Conservation (phyloP, 1,140 invertebrate genomes). For the Caenorhabditis brenneri region DNA sequence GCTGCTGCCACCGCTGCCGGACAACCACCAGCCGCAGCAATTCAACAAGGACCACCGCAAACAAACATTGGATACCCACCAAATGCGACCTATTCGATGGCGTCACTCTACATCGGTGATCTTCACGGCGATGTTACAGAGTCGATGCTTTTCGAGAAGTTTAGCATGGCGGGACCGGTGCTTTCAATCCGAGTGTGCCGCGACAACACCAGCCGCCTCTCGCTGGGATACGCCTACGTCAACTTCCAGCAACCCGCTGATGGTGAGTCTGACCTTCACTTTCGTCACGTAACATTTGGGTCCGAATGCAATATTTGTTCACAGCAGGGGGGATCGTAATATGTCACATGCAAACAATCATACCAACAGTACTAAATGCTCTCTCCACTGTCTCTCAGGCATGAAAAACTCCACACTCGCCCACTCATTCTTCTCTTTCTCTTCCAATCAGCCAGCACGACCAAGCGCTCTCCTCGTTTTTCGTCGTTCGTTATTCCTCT, state of each 20-base stretch:
- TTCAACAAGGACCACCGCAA: background rate
- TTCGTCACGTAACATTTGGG: too few species aligned
- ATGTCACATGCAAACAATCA: too few species aligned
- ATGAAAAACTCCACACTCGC: too few species aligned
- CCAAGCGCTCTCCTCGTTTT: too few species aligned
- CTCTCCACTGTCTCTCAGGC: too few species aligned
- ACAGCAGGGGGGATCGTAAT: too few species aligned
- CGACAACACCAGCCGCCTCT: constrained; percentile 93
- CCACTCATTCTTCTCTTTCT: background rate
- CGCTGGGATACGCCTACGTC: constrained; percentile 98
- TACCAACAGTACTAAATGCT: too few species aligned
- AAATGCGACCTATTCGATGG: constrained; percentile 44
- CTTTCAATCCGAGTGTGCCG: constrained; percentile 97
- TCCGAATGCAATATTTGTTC: too few species aligned
- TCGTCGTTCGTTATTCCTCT: too few species aligned
- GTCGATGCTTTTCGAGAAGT: constrained; percentile 98
- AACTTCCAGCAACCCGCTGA: constrained; percentile 99
- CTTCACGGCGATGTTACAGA: constrained; percentile 96
- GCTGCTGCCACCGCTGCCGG: background rate
- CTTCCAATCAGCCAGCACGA: background rate
- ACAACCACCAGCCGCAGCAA: background rate
- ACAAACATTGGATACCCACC: constrained; percentile 26
- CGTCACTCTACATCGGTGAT: constrained; percentile 86
- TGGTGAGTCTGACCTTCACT: constrained; percentile 63
- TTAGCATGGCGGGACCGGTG: constrained; percentile 94